Conservation (phyloP, 2,797 vertebrate genomes). For the Limosa lapponica region DNA sequence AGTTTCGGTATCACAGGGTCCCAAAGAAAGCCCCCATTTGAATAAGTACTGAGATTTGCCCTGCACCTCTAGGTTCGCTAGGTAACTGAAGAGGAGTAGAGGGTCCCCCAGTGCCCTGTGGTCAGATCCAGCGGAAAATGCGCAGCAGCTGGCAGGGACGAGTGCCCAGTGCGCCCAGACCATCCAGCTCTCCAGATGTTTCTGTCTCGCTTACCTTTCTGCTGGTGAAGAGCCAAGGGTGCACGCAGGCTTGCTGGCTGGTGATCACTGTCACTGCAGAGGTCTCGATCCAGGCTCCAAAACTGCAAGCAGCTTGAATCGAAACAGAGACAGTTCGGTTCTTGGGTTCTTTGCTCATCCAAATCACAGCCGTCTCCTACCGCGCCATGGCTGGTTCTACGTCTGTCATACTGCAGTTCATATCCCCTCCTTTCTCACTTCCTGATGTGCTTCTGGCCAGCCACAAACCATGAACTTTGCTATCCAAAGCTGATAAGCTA, state of each 20-base stretch:
- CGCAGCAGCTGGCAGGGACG: rapidly evolving
- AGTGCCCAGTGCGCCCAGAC: rapidly evolving
- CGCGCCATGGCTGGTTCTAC: rapidly evolving
- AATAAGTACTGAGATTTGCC: not conserved
- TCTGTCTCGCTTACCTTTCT: slow-evolving; percentile 19
- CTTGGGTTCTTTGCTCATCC: not conserved
- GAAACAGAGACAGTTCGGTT: not conserved
- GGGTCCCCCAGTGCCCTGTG: rapidly evolving
- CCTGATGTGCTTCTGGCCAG: not conserved
- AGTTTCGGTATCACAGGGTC: not conserved
- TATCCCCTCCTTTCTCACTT: slow-evolving; percentile 18
- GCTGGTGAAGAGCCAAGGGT: not conserved
- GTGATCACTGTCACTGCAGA: not conserved
- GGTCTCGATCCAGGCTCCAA: not conserved
- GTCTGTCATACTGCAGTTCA: not conserved
- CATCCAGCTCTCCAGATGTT: not conserved
- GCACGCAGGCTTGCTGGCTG: not conserved
- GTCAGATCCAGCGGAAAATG: not conserved
- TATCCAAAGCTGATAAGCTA: slow-evolving; percentile 33
- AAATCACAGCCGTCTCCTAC: not conserved
- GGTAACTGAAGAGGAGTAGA: not conserved
- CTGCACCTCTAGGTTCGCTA: not conserved
- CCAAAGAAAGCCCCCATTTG: not conserved
- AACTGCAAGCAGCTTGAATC: not conserved
- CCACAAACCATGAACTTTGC: slow-evolving; percentile 46